Base-by-base conservation (phyloP, 2,797 vertebrate genomes). In the Novumbra hubbsi region DNA sequence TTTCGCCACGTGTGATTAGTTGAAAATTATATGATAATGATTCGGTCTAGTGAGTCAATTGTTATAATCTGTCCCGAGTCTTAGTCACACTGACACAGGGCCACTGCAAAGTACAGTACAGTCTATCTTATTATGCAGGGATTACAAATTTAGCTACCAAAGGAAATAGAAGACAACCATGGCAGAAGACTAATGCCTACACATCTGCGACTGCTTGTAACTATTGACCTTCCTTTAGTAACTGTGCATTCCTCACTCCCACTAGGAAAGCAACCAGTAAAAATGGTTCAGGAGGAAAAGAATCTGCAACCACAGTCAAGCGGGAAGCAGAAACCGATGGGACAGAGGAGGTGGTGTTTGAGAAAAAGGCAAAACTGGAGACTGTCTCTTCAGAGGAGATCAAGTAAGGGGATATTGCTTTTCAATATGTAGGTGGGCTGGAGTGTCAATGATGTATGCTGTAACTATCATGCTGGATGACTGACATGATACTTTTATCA, bases 351-450 rank as follows among this genome's bases (percentile, higher is more conserved):
- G 79, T 87, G 0, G 68, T 91, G 81, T 93, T 95, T 45, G 94
- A 82, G 69, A 99, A 99, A 86, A 99, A 94, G 34, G 74, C 92
- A 2, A 96, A 93, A 72, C 71, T 94, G 34, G 96, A 98, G 21
- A 83, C 94, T 0, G 70, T 89, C 6, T 38, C 93, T 14, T 76
- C 93, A 0, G 96, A 94, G 76, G 97, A 98, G 74, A 57, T 94
- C 3, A 97, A 94, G 97, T 98, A 91, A 90, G 92, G 80, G 6
- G 1, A 48, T 1, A 17, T 65, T 6, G 7, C 63, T 30, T 64
- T 65, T 28, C 9, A 12, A 45, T 9, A 14, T 45, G 9, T 12
- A 2, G 12, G 41, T 11, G 8, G 12, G 5, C 34, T 45, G 41
- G 41, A 1, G 41, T 14, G 34, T 4, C 5, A 38, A 5, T 38